phyloP scores from a whole-genome alignment of 2,888 invertebrate genomes.

The Eulithis prunata region DNA sequence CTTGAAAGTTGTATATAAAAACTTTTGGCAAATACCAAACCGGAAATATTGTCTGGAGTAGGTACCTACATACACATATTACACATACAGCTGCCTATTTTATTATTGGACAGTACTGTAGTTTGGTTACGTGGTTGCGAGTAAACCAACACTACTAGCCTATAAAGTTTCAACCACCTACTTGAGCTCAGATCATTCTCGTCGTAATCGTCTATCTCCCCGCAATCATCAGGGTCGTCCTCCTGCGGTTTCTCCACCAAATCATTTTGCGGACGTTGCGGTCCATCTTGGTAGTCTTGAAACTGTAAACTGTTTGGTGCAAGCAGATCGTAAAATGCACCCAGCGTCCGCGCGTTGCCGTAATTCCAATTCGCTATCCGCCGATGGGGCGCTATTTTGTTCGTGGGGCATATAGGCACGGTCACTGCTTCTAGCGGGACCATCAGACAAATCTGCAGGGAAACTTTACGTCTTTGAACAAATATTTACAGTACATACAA shows the following conservation, averaged over 20 bases:
- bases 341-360: slow-evolving; percentile 62
- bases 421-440: slow-evolving; percentile 60
- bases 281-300: slow-evolving; percentile 38
- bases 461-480: background rate
- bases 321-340: slow-evolving; percentile 63
- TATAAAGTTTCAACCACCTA: slow-evolving; percentile 48
- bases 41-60: too few relatives aligned
- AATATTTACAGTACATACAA: too few relatives aligned
- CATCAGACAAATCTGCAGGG: slow-evolving; percentile 50
- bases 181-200: slow-evolving; percentile 74
- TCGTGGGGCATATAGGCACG: slow-evolving; percentile 74
- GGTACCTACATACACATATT: too few relatives aligned
- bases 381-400: slow-evolving; percentile 75
- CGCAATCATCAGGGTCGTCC: slow-evolving; percentile 71
- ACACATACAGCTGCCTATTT: too few relatives aligned
- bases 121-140: background rate
- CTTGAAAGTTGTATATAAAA: background rate
- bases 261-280: slow-evolving; percentile 43
- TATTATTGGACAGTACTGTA: too few relatives aligned
- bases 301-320: slow-evolving; percentile 49
- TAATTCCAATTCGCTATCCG: slow-evolving; percentile 50
- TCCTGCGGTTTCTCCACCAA: slow-evolving; percentile 68
- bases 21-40: too few relatives aligned
- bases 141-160: slow-evolving; percentile 6
- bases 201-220: slow-evolving; percentile 77